Evolutionary conservation across 1,140 invertebrate species (phyloP).

Genomic region (Linepithema humile): DNA sequence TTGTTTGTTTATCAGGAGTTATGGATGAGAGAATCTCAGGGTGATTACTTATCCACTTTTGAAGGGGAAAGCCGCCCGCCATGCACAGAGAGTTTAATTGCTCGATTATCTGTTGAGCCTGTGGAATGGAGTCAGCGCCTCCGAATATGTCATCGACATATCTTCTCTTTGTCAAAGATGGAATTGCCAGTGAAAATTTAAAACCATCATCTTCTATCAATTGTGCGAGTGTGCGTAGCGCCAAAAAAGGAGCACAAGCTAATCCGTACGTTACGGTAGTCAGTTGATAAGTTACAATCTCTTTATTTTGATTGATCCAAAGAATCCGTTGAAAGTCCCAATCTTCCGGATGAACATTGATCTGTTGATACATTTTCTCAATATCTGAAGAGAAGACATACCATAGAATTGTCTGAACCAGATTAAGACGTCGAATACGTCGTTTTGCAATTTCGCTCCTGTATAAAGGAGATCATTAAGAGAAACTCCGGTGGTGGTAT

Average conservation of each 20-base stretch:
- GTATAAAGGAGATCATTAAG: conserved; percentile 52
- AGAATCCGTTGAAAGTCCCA: not conserved
- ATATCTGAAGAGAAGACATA: conserved; percentile 77
- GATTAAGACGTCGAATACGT: not conserved
- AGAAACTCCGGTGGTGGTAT: conserved; percentile 55
- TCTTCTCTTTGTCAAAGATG: not conserved
- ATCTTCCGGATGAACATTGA: conserved; percentile 62
- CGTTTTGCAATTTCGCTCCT: conserved; percentile 21
- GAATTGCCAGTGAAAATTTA: not conserved
- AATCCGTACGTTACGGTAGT: not conserved
- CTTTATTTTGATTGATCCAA: not conserved
- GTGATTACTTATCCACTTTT: no score
- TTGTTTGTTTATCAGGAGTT: no score
- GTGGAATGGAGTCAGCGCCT: not conserved
- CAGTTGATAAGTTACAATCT: not conserved
- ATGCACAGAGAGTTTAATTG: not conserved
- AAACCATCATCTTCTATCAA: not conserved
- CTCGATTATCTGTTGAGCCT: not conserved
- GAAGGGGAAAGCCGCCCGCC: no score
- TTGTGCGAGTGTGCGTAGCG: not conserved
- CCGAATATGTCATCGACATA: no score
- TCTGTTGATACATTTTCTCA: conserved; percentile 82
- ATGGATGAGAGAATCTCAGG: no score
- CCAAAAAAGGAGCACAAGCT: no score
- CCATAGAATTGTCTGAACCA: conserved; percentile 57